A percentile compares a stretch with the other conserved stretches of the same genome.
Evolutionary conservation across 2,888 invertebrate species (phyloP).

Genomic region (Argyresthia goedartella): DNA sequence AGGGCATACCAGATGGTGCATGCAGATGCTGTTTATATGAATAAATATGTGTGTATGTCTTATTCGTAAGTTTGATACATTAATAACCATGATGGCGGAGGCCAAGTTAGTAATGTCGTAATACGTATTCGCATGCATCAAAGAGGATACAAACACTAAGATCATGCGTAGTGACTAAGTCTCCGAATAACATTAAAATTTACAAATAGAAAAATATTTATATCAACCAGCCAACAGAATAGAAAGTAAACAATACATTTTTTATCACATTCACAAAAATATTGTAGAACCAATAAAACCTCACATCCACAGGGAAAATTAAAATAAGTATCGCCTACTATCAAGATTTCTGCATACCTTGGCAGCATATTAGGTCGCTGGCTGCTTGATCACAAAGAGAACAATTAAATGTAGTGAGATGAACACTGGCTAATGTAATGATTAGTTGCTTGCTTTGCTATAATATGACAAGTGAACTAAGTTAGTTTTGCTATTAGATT

Average conservation of each 20-base stretch:
- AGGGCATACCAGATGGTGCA: background rate
- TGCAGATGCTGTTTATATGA: background rate
- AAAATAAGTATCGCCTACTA: constrained; percentile 4
- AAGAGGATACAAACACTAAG: too few relatives aligned
- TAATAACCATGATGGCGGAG: too few relatives aligned
- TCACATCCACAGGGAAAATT: constrained; percentile 6
- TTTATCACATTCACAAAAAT: background rate
- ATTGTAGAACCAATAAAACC: constrained; percentile 1
- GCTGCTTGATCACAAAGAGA: constrained; percentile 64
- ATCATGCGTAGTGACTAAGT: too few relatives aligned
- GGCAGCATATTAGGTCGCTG: constrained; percentile 69
- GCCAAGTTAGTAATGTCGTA: too few relatives aligned
- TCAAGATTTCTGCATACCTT: constrained; percentile 49
- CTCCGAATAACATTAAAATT: background rate
- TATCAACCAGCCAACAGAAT: constrained; percentile 11
- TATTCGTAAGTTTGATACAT: too few relatives aligned
- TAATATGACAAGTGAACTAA: too few relatives aligned
- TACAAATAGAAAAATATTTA: background rate
- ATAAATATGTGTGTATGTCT: too few relatives aligned
- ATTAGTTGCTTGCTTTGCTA: background rate
- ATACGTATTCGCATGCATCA: too few relatives aligned
- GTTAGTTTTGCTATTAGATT: background rate
- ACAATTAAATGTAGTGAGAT: constrained; percentile 25
- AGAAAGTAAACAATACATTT: background rate
- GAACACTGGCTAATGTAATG: background rate